Evolutionary conservation across 2,888 invertebrate species (phyloP).

Genomic region (Drosophila demipolita): DNA sequence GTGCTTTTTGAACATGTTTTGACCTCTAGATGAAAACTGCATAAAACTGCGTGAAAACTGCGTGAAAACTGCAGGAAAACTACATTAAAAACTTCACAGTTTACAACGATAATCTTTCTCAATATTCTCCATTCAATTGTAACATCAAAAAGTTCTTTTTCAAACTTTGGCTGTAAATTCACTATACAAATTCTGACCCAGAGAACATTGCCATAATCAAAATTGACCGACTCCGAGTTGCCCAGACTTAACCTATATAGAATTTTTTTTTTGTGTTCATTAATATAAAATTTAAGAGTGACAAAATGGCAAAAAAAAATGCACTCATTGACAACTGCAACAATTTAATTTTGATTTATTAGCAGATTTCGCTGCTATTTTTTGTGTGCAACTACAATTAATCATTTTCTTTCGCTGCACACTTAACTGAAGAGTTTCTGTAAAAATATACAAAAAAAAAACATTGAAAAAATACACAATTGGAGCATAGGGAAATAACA

Average conservation of each 20-base stretch:
- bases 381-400: neutral
- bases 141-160: neutral
- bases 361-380: neutral
- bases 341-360: neutral
- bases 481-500: neutral
- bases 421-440: neutral
- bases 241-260: neutral
- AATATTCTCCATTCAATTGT: neutral
- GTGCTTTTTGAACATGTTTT: neutral
- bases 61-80: neutral
- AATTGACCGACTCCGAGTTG: neutral
- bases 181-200: neutral
- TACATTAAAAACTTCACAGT: neutral
- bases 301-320: neutral
- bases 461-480: neutral
- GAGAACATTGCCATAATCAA: neutral
- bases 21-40: neutral
- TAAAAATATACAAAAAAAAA: neutral
- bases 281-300: neutral
- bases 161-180: neutral
- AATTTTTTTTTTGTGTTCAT: neutral
- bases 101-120: neutral
- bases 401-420: neutral
- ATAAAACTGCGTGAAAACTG: neutral
- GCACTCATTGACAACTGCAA: neutral